Base-by-base conservation (phyloP, 2,888 invertebrate species). In the Ornithoptera alexandrae region DNA sequence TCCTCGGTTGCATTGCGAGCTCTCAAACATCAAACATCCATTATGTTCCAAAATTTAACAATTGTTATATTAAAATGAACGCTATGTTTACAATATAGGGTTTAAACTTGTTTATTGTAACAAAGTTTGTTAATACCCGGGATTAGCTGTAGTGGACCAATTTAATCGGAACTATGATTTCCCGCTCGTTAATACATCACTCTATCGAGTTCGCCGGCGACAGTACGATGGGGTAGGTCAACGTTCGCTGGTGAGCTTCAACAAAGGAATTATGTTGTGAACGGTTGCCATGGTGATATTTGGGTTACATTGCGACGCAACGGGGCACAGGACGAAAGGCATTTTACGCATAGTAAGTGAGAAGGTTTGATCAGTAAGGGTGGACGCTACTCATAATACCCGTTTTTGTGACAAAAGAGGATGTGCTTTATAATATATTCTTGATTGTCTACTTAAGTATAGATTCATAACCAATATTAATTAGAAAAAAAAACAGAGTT, bases 281-380 rank as follows among this genome's bases (percentile, higher is more conserved):
- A 74, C 76, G 79, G 90, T 92, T 85, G 84, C 81, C 81, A 91
- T 91, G 81, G 86, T 74, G 80, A 92, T 89, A 79, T 78, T 79
- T 83, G 83, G 86, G 86, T 82, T 83, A 80, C 84, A 85, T 86
- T 84, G 78, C 81, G 77, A 80, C 74, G 73, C 75, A 76, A 72
- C 80, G 80, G 90, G 90, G 89, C 50, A 72, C 50, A 22, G 59
- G 4, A 39, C 36, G 59, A 50, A 39, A 59, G 53, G 53, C n/a
- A 57, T 36, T 59, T 50, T 36, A 59, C 15, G 22, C n/a, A 62
- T 62, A 20, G 46, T 12, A 22, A 3, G 10, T 56, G 62, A 67
- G 30, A 61, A 59, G 61, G 53, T 30, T 53, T 30, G 46, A 18
- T n/a, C 8, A 18, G 53, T 53, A 53, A n/a, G 24, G n/a, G 50